A percentile compares a stretch with the other conserved stretches of the same genome.
phyloP scores from a whole-genome alignment of 92 coral and sea anemone genomes.

The Anthopleura xanthogrammica region DNA sequence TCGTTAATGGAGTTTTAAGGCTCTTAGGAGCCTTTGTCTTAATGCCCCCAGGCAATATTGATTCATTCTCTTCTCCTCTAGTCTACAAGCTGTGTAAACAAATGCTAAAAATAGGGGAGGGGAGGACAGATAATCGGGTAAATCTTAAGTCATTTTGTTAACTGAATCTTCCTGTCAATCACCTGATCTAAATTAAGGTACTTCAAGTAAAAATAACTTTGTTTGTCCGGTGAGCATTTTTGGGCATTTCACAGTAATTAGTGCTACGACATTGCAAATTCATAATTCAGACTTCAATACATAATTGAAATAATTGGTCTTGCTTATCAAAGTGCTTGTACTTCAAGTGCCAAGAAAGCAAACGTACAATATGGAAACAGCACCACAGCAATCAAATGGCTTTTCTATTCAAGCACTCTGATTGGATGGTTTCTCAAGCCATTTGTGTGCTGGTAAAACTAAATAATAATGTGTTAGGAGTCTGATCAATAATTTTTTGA shows the following conservation, averaged over 20 bases:
- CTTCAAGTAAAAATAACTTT: not conserved
- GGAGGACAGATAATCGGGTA: not conserved
- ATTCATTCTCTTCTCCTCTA: not conserved
- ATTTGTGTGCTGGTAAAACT: not conserved
- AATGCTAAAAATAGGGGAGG: not conserved
- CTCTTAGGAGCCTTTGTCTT: not conserved
- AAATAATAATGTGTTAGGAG: not conserved
- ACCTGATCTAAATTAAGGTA: not conserved
- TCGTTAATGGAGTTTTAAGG: not conserved
- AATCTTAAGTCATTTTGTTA: not conserved
- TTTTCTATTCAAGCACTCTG: not conserved
- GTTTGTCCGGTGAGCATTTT: not conserved
- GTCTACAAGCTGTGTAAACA: slow-evolving; percentile 9
- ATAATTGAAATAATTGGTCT: not conserved
- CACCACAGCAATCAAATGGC: not conserved
- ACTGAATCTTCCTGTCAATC: not conserved
- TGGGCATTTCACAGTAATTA: too few species aligned
- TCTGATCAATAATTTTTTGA: too few species aligned
- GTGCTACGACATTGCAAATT: not conserved
- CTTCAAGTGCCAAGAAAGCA: not conserved
- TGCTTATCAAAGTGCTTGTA: not conserved
- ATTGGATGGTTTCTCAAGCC: not conserved
- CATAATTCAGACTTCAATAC: not conserved
- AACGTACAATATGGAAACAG: not conserved
- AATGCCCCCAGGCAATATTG: not conserved